A percentile compares a stretch with the other conserved stretches of the same genome.
Conservation (phyloP, 2,113 vertebrate genomes). For the Tragulus kanchil region DNA sequence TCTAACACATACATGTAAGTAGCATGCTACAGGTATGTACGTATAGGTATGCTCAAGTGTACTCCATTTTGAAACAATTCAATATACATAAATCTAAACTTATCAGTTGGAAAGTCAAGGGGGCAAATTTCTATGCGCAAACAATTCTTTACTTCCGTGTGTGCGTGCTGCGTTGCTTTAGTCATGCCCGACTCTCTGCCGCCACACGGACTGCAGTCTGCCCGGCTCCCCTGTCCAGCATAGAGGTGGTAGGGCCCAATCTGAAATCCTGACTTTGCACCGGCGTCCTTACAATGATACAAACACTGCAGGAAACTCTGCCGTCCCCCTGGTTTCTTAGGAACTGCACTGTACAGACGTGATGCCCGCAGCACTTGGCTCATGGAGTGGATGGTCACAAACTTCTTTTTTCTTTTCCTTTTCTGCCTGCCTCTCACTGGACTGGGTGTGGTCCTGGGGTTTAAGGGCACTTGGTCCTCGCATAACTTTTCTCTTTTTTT, state of each 20-base stretch:
- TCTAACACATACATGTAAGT: background rate
- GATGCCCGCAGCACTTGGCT: background rate
- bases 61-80: background rate
- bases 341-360: background rate
- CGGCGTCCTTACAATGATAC: background rate
- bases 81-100: background rate
- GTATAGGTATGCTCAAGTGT: background rate
- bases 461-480: background rate
- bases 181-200: too few relatives aligned
- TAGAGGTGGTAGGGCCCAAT: background rate
- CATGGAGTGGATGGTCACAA: background rate
- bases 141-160: too few relatives aligned
- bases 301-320: slow-evolving; percentile 55
- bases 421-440: background rate
- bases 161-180: too few relatives aligned
- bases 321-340: slow-evolving; percentile 61
- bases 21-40: background rate
- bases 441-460: background rate
- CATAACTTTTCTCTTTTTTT: background rate
- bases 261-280: background rate
- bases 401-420: background rate
- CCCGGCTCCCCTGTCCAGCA: background rate
- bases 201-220: too few relatives aligned
- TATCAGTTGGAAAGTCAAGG: background rate
- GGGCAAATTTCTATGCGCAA: background rate